A percentile compares a stretch with the other conserved stretches of the same genome.
These are phyloP conservation scores for Cynopterus brachyotis DNA, from an alignment of 2,113 vertebrate species.

Conservation along the genomic window DNA sequence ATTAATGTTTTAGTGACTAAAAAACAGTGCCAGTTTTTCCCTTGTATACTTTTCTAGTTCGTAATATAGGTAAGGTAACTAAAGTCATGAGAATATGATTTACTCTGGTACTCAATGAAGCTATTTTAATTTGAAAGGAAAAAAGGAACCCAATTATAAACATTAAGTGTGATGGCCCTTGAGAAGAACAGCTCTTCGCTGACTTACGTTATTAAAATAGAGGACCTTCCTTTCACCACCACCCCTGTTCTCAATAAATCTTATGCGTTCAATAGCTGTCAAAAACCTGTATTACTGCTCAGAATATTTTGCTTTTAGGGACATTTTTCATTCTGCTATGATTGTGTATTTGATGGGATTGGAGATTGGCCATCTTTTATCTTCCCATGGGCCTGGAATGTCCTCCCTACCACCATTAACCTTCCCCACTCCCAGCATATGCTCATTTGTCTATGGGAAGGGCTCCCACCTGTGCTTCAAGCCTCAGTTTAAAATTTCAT, in stretches of 20 bases:
- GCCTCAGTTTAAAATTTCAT: not conserved
- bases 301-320: not conserved
- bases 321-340: slow-evolving; percentile 19
- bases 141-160: not conserved
- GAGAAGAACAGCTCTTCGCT: not conserved
- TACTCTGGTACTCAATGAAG: not conserved
- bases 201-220: not conserved
- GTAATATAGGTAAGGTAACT: not conserved
- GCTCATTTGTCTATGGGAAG: not conserved
- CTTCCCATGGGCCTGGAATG: not conserved
- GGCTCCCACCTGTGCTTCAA: not conserved
- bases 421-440: accelerated
- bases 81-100: slow-evolving; percentile 5
- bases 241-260: not conserved
- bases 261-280: not conserved
- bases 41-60: not conserved
- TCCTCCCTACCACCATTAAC: not conserved
- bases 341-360: not conserved
- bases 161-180: not conserved
- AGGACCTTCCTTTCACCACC: not conserved
- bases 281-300: not conserved
- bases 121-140: slow-evolving; percentile 23
- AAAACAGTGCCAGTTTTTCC: not conserved
- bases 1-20: not conserved
- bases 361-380: not conserved